phyloP scores from a whole-genome alignment of 2,888 invertebrate genomes.

The Pasiphila rectangulata region DNA sequence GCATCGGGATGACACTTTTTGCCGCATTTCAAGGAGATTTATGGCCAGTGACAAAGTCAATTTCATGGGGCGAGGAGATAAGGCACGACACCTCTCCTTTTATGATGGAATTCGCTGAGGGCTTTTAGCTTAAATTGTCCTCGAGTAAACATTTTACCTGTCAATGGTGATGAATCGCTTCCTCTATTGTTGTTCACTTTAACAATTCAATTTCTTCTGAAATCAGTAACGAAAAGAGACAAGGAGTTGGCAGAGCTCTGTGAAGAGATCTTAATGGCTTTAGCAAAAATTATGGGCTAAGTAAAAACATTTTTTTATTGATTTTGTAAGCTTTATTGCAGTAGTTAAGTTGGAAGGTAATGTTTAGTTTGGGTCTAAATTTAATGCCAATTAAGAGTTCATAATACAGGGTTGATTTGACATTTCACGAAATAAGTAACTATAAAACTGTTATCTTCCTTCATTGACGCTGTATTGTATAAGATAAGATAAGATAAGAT shows the following conservation, averaged over 20 bases:
- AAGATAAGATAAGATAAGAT: too few species aligned
- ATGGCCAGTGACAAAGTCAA: conserved; percentile 77
- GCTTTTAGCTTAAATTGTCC: conserved; percentile 73
- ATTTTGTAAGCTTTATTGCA: conserved; percentile 7
- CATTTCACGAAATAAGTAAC: too few species aligned
- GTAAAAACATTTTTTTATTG: conserved; percentile 16
- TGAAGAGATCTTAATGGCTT: conserved; percentile 23
- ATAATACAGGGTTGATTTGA: too few species aligned
- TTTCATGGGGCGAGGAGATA: conserved; percentile 67
- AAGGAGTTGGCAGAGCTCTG: conserved; percentile 32
- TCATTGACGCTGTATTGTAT: conserved; percentile 38
- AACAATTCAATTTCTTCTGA: conserved; percentile 69
- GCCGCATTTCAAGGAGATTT: conserved; percentile 67
- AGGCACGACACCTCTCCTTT: conserved; percentile 54
- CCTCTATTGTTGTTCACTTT: conserved; percentile 50
- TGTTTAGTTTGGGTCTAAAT: neutral
- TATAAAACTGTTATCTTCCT: neutral
- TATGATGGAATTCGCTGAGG: conserved; percentile 66
- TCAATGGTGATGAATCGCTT: conserved; percentile 70
- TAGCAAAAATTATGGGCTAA: conserved; percentile 8
- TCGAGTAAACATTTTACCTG: conserved; percentile 75
- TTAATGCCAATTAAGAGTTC: neutral
- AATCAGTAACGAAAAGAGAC: conserved; percentile 31
- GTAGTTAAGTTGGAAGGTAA: conserved; percentile 1
- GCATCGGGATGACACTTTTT: conserved; percentile 60